These are phyloP conservation scores for Eilema caniola DNA, from an alignment of 2,888 invertebrate genomes.

Conservation along the genomic window DNA sequence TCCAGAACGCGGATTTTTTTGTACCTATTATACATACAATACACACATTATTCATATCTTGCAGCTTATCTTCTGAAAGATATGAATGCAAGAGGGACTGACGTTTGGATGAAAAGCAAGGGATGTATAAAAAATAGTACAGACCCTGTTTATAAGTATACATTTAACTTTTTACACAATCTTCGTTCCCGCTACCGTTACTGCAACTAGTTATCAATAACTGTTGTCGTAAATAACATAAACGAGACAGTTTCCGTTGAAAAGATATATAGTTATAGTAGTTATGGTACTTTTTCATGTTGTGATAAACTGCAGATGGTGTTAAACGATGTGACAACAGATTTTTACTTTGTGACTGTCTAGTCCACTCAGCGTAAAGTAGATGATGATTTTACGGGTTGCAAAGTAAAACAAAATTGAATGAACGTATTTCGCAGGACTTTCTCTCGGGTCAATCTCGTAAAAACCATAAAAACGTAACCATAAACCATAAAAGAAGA, in stretches of 20 bases:
- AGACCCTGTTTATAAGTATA: neutral
- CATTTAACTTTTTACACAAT: neutral
- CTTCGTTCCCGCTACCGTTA: neutral
- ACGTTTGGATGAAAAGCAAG: neutral
- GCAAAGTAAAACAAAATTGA: neutral
- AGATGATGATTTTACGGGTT: neutral
- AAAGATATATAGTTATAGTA: neutral
- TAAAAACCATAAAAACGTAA: too few species aligned
- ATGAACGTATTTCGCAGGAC: neutral
- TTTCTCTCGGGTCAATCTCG: too few species aligned
- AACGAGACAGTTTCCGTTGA: slow-evolving; percentile 7
- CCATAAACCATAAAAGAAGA: too few species aligned
- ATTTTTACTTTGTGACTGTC: neutral
- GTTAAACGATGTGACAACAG: neutral
- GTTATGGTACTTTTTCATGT: neutral
- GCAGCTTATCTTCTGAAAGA: too few species aligned
- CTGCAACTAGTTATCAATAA: neutral
- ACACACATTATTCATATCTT: too few species aligned
- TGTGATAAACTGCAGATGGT: neutral
- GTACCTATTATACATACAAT: too few species aligned
- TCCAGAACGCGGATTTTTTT: too few species aligned
- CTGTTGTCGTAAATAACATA: neutral
- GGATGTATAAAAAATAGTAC: neutral
- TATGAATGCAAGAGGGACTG: neutral
- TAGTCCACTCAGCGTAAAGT: neutral